phyloP scores from a whole-genome alignment of 2,888 invertebrate species.

The Scaptomyza cyrtandrae region DNA sequence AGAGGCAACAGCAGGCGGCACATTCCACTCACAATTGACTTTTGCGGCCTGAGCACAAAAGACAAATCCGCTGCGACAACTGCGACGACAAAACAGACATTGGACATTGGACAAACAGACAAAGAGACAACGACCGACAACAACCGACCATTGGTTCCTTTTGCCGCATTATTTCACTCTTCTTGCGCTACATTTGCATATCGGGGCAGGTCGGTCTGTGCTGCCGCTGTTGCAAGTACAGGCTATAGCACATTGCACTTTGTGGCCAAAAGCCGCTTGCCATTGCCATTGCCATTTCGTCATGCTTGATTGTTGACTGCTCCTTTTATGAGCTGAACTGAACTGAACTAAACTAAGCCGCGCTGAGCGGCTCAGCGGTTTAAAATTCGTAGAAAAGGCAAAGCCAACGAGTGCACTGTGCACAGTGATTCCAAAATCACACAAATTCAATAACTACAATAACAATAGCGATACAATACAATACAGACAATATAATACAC shows the following conservation, averaged over 20 bases:
- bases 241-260: constrained; percentile 38
- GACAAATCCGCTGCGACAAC: constrained; percentile 68
- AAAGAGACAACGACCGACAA: constrained; percentile 12
- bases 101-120: constrained; percentile 32
- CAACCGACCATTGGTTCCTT: constrained; percentile 37
- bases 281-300: constrained; percentile 70
- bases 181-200: constrained; percentile 65
- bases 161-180: constrained; percentile 69
- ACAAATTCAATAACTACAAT: background rate
- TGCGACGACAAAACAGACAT: constrained; percentile 52
- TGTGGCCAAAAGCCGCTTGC: constrained; percentile 70
- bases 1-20: constrained; percentile 54
- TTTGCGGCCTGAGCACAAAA: constrained; percentile 70
- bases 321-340: constrained; percentile 74
- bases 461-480: background rate
- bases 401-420: constrained; percentile 10
- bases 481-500: background rate
- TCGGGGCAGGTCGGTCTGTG: constrained; percentile 23
- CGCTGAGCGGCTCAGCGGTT: constrained; percentile 45
- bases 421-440: constrained; percentile 54
- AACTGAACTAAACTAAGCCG: constrained; percentile 39
- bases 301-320: constrained; percentile 76
- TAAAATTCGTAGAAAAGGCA: constrained; percentile 69
- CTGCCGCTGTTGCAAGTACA: constrained; percentile 2
- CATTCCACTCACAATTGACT: constrained; percentile 70